Evolutionary conservation across 2,797 vertebrate species (phyloP).

Genomic region (Myoxocephalus aenaeus): DNA sequence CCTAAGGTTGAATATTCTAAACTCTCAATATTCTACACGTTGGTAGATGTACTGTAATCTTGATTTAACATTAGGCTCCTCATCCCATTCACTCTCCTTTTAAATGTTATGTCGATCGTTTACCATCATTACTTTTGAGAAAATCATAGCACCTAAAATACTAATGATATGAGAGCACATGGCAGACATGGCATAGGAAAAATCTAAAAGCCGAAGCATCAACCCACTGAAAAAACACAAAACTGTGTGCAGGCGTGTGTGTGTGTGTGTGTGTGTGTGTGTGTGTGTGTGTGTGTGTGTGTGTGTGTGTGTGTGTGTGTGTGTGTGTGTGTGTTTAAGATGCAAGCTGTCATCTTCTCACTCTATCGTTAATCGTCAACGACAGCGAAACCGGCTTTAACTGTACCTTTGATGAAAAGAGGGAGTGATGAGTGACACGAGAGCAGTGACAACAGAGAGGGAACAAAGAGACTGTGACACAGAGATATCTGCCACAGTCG

Average conservation of each 20-base stretch:
- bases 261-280: not conserved
- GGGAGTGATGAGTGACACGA: conserved; percentile 19
- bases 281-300: not conserved
- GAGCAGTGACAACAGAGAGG: conserved; percentile 9
- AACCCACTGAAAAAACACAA: conserved; percentile 1
- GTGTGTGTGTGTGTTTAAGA: not conserved
- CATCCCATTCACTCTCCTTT: not conserved
- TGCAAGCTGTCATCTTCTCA: conserved; percentile 14
- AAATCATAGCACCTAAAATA: not conserved
- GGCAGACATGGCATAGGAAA: not conserved
- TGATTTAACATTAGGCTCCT: not conserved
- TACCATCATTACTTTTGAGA: not conserved
- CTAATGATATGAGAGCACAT: not conserved
- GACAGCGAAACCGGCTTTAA: conserved; percentile 30
- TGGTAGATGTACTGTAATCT: not conserved
- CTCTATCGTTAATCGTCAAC: conserved; percentile 30
- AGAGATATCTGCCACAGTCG: conserved; percentile 15
- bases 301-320: not conserved
- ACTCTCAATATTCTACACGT: not conserved
- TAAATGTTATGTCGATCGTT: not conserved
- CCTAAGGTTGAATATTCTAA: not conserved
- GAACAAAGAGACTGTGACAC: conserved; percentile 25
- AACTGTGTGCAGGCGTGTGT: not conserved
- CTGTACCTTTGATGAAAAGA: conserved; percentile 37
- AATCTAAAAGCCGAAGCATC: not conserved